Conservation (phyloP, 2,113 vertebrate species). For the Bufo bufo region DNA sequence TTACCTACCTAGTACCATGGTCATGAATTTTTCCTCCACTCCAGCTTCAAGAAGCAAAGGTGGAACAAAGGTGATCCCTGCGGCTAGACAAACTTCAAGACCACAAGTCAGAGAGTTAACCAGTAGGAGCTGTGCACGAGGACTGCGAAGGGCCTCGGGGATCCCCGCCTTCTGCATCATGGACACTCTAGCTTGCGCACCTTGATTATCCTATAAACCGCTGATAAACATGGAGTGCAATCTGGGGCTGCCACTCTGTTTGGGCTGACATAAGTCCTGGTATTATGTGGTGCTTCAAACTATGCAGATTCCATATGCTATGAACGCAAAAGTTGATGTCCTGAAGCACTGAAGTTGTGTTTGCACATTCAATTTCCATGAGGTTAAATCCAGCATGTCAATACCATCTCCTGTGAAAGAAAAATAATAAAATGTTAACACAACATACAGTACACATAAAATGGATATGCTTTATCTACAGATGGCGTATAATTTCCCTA, state of each 20-base stretch:
- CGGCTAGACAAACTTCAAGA: constrained; percentile 86
- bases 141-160: constrained; percentile 67
- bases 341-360: not conserved
- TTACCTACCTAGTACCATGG: constrained; percentile 85
- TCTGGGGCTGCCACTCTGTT: not conserved
- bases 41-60: constrained; percentile 85
- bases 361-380: not conserved
- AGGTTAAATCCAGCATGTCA: not conserved
- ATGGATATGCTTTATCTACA: no score
- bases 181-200: not conserved
- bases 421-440: not conserved
- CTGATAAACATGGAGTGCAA: not conserved
- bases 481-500: no score
- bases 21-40: constrained; percentile 87
- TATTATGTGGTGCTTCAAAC: not conserved
- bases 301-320: not conserved
- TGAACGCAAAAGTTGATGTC: not conserved
- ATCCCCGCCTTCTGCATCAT: constrained; percentile 61
- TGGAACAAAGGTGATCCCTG: constrained; percentile 82
- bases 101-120: constrained; percentile 84
- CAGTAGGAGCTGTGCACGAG: constrained; percentile 76
- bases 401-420: not conserved
- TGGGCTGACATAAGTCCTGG: not conserved
- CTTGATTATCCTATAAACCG: not conserved
- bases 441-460: not conserved